Conservation (phyloP, 2,797 vertebrate species). For the Threskiornis aethiopicus region DNA sequence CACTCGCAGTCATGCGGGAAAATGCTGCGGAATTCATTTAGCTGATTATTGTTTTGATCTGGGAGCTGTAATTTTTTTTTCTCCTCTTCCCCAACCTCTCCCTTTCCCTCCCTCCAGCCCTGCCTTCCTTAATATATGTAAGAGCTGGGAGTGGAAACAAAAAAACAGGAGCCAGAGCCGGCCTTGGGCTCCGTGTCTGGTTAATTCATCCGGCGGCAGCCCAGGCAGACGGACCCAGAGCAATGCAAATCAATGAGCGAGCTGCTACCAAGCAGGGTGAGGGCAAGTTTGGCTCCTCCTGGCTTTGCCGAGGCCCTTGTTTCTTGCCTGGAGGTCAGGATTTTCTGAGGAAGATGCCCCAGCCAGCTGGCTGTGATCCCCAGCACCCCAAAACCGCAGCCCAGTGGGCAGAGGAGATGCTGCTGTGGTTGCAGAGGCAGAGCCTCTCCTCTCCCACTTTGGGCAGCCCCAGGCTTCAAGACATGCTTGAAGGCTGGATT, state of each 20-base stretch:
- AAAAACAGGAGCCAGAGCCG: not conserved
- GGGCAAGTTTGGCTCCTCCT: not conserved
- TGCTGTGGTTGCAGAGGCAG: not conserved
- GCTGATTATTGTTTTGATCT: conserved; percentile 82
- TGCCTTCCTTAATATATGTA: not conserved
- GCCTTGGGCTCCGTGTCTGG: not conserved
- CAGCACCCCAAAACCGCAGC: not conserved
- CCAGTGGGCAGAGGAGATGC: fast-evolving
- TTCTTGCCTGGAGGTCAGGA: not conserved
- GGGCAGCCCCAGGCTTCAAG: not conserved
- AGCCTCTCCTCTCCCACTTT: fast-evolving
- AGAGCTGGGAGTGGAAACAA: conserved; percentile 35
- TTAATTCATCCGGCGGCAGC: not conserved
- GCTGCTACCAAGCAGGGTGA: not conserved
- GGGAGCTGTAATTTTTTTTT: conserved; percentile 39
- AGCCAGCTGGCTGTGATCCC: not conserved
- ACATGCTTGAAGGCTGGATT: not conserved
- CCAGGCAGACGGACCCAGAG: not conserved
- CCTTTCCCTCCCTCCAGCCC: not conserved
- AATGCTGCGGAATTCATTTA: conserved; percentile 88
- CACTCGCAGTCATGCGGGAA: conserved; percentile 87
- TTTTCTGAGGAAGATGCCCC: not conserved
- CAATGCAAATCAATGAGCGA: not conserved
- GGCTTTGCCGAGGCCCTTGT: not conserved
- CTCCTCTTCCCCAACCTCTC: not conserved